Conservation (phyloP, 1,140 invertebrate species). For the Diorhabda sublineata region DNA sequence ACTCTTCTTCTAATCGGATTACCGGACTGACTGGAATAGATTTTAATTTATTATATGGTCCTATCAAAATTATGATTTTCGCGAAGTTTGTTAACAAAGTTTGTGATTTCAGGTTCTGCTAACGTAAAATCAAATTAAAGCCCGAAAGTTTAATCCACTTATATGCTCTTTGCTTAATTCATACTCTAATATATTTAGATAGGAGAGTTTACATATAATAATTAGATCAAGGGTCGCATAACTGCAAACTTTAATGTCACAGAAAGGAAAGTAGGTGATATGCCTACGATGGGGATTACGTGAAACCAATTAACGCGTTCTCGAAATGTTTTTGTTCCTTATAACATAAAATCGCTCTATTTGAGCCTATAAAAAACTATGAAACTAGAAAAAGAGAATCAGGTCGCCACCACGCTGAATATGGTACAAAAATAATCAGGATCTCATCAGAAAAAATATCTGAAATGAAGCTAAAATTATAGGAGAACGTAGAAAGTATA, state of each 20-base stretch:
- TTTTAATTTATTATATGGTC: slow-evolving; percentile 1
- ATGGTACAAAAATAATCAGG: no score
- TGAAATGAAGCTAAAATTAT: no score
- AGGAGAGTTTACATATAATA: slow-evolving; percentile 1
- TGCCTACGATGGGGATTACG: no score
- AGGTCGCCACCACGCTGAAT: no score
- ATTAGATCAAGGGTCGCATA: background rate
- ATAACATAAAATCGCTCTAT: no score
- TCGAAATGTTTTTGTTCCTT: no score
- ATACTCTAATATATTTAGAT: slow-evolving; percentile 5
- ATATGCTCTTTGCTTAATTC: slow-evolving; percentile 10
- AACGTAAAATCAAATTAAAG: slow-evolving; percentile 6
- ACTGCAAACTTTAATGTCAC: background rate
- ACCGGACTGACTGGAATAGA: background rate
- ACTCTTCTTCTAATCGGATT: background rate
- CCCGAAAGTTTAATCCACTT: slow-evolving; percentile 10
- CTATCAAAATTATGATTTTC: slow-evolving; percentile 9
- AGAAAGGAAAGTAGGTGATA: no score
- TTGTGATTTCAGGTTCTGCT: slow-evolving; percentile 5
- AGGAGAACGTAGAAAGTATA: no score
- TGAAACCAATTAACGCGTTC: no score
- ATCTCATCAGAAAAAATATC: no score
- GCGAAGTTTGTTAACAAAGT: slow-evolving; percentile 10
- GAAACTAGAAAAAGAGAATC: no score
- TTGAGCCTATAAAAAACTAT: no score